These are phyloP conservation scores for Scomber scombrus DNA, from an alignment of 2,113 vertebrate genomes.

Conservation along the genomic window DNA sequence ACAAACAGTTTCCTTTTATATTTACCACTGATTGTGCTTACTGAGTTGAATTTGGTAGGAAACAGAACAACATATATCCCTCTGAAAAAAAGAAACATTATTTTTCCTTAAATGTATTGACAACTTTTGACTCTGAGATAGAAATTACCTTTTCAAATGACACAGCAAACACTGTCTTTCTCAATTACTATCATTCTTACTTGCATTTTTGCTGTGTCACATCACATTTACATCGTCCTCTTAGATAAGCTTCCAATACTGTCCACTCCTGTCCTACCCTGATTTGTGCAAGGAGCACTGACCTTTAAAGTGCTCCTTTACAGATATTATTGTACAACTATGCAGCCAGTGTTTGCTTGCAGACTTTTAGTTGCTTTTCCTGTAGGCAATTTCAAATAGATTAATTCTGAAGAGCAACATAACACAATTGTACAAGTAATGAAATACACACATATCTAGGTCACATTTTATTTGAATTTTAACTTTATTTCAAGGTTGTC, in stretches of 20 bases:
- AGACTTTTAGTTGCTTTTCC: neutral
- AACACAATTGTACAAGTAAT: slow-evolving; percentile 26
- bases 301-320: slow-evolving; percentile 9
- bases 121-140: neutral
- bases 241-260: neutral
- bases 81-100: neutral
- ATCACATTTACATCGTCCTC: neutral
- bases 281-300: neutral
- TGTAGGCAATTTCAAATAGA: neutral
- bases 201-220: neutral
- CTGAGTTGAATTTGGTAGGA: neutral
- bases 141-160: neutral
- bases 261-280: no score
- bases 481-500: slow-evolving; percentile 34
- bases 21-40: neutral
- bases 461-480: slow-evolving; percentile 43
- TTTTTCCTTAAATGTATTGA: neutral
- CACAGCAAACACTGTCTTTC: neutral
- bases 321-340: neutral
- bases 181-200: neutral
- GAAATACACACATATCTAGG: slow-evolving; percentile 36
- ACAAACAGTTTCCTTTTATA: no score
- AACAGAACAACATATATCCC: neutral
- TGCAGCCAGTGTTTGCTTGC: neutral
- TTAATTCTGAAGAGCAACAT: slow-evolving; percentile 19